Conservation (phyloP, 2,888 invertebrate species). For the Drosophila paramelanica region DNA sequence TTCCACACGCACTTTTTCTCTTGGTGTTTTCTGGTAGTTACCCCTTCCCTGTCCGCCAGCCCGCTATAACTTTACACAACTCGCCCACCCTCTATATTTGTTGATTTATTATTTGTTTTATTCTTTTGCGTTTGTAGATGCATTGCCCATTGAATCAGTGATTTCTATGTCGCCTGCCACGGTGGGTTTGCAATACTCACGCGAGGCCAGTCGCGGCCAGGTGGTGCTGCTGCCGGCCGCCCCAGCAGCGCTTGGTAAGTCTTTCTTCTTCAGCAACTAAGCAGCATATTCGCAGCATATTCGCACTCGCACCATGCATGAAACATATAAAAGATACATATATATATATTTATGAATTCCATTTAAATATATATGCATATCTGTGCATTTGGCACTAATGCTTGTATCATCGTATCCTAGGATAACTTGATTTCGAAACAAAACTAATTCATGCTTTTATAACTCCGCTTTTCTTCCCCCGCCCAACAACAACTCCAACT, state of each 20-base stretch:
- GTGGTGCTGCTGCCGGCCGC: constrained; percentile 92
- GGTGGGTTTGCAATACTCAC: constrained; percentile 93
- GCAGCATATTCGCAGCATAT: constrained; percentile 9
- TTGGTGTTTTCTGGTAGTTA: constrained; percentile 11
- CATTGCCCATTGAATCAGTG: constrained; percentile 90
- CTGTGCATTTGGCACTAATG: constrained; percentile 41
- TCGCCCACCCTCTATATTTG: constrained; percentile 22
- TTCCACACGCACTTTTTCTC: neutral
- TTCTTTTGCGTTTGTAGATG: constrained; percentile 85
- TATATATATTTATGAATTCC: neutral
- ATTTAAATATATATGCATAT: neutral
- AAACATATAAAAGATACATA: neutral
- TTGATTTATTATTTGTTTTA: constrained; percentile 42
- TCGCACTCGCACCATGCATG: constrained; percentile 16
- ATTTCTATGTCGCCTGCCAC: constrained; percentile 90
- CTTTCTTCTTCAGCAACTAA: constrained; percentile 17
- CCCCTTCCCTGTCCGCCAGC: neutral
- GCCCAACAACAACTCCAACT: constrained; percentile 32
- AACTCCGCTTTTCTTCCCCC: constrained; percentile 73
- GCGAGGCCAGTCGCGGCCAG: constrained; percentile 94
- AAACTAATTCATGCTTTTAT: constrained; percentile 80
- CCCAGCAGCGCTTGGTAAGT: constrained; percentile 86
- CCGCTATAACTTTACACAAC: neutral
- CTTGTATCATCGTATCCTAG: constrained; percentile 38
- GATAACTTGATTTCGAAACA: constrained; percentile 61